Percentiles rank a stretch among this genome's conserved stretches.
Conservation (phyloP, 2,888 invertebrate species). For the Aproaerema taeniolella region DNA sequence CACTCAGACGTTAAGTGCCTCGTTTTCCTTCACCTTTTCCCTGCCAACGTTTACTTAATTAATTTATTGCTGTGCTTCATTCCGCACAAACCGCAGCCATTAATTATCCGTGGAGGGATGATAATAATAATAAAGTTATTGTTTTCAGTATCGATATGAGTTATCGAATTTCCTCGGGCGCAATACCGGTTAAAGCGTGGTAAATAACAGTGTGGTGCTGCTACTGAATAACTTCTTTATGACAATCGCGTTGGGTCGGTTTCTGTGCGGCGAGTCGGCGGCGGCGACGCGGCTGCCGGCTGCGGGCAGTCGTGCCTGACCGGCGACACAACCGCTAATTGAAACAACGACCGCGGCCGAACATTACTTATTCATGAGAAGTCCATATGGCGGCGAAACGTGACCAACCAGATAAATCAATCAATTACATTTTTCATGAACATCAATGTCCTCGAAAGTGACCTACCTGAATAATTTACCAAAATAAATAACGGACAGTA, state of each 20-base stretch:
- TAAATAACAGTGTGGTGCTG: conserved; percentile 18
- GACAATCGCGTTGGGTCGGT: conserved; percentile 29
- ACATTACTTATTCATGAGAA: conserved; percentile 76
- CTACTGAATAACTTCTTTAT: conserved; percentile 28
- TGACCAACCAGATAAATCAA: conserved; percentile 73
- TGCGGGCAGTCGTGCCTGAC: conserved; percentile 52
- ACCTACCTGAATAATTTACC: not conserved
- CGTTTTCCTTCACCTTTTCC: conserved; percentile 6
- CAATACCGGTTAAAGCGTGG: conserved; percentile 19
- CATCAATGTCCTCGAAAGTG: conserved; percentile 24
- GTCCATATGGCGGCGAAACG: conserved; percentile 71
- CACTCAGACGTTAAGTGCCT: conserved; percentile 4
- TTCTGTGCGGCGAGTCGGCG: conserved; percentile 23
- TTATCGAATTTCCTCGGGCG: conserved; percentile 24
- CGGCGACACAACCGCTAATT: conserved; percentile 73
- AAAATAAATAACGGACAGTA: conserved; percentile 6
- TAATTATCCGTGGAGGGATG: conserved; percentile 21
- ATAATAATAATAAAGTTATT: conserved; percentile 24
- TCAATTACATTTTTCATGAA: conserved; percentile 71
- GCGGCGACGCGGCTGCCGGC: conserved; percentile 25
- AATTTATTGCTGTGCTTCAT: conserved; percentile 10
- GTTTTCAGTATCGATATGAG: conserved; percentile 24
- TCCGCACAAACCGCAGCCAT: conserved; percentile 17
- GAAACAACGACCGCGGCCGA: conserved; percentile 72
- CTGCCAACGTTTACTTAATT: conserved; percentile 6